A percentile compares a stretch with the other conserved stretches of the same genome.
These are phyloP conservation scores for Vulpes vulpes DNA, from an alignment of 2,113 vertebrate genomes.

Conservation along the genomic window DNA sequence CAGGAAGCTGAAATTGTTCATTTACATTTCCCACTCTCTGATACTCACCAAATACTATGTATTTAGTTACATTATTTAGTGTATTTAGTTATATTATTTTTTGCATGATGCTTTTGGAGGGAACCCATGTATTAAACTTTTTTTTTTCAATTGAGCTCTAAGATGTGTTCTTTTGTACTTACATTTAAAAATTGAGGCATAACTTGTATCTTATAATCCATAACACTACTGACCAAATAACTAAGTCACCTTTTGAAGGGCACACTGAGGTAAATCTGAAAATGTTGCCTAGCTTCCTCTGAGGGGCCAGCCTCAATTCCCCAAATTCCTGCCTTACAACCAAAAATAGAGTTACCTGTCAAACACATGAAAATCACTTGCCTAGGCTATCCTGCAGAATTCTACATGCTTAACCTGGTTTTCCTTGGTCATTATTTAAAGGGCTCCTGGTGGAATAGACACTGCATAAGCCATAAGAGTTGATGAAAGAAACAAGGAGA, in stretches of 20 bases:
- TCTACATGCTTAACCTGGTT: conserved; percentile 32
- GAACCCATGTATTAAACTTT: background rate
- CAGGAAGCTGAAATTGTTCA: conserved; percentile 23
- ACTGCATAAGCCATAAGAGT: background rate
- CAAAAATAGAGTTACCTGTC: conserved; percentile 33
- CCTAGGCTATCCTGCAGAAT: background rate
- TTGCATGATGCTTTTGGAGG: background rate
- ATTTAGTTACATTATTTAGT: background rate
- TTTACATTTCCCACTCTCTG: conserved; percentile 40
- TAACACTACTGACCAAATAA: conserved; percentile 41
- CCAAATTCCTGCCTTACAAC: conserved; percentile 10
- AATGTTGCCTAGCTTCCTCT: background rate
- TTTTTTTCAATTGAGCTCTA: background rate
- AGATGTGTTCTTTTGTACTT: background rate
- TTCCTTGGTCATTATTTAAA: conserved; percentile 51
- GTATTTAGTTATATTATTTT: background rate
- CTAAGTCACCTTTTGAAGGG: background rate
- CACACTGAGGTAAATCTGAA: conserved; percentile 38
- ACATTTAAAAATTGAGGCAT: background rate
- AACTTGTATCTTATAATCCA: background rate
- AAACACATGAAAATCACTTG: conserved; percentile 51
- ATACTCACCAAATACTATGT: conserved; percentile 44
- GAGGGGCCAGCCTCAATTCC: background rate
- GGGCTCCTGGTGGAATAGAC: background rate
- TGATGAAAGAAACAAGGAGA: conserved; percentile 39